Percentiles rank a stretch among this genome's conserved stretches.
Conservation (phyloP, 2,888 invertebrate species). For the Sinentomon sp. region DNA sequence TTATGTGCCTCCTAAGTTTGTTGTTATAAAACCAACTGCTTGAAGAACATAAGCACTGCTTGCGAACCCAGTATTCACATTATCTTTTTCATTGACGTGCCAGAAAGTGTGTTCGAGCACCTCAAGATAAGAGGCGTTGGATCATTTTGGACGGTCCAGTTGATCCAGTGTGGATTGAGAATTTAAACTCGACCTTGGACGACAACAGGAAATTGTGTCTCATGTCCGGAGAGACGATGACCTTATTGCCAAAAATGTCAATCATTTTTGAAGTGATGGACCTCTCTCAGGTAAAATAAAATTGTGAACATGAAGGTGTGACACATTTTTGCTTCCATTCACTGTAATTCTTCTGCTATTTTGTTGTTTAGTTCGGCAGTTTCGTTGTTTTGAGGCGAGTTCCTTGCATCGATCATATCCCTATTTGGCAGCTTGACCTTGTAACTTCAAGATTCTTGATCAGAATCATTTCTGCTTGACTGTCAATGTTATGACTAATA, state of each 20-base stretch:
- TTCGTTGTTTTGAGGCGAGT: no score
- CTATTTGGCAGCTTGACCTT: no score
- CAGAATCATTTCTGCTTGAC: no score
- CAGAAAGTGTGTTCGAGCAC: no score
- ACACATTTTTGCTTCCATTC: neutral
- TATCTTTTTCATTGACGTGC: no score
- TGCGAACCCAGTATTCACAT: no score
- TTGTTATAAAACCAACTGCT: no score
- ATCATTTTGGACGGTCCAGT: slow-evolving; percentile 76
- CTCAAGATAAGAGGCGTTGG: slow-evolving; percentile 58
- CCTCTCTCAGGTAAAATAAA: slow-evolving; percentile 29
- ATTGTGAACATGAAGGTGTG: neutral
- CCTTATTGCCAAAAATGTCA: slow-evolving; percentile 50
- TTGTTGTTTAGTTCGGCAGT: neutral
- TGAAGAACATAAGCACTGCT: no score
- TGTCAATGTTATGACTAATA: no score
- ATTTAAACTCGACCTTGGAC: slow-evolving; percentile 64
- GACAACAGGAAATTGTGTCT: slow-evolving; percentile 66
- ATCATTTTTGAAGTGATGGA: slow-evolving; percentile 74
- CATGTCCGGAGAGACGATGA: slow-evolving; percentile 63
- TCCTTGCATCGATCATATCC: no score
- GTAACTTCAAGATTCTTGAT: no score
- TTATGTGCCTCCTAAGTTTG: no score
- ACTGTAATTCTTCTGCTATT: neutral
- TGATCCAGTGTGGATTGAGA: slow-evolving; percentile 72